Evolutionary conservation across 2,113 vertebrate species (phyloP).

Genomic region (Prinia subflava): DNA sequence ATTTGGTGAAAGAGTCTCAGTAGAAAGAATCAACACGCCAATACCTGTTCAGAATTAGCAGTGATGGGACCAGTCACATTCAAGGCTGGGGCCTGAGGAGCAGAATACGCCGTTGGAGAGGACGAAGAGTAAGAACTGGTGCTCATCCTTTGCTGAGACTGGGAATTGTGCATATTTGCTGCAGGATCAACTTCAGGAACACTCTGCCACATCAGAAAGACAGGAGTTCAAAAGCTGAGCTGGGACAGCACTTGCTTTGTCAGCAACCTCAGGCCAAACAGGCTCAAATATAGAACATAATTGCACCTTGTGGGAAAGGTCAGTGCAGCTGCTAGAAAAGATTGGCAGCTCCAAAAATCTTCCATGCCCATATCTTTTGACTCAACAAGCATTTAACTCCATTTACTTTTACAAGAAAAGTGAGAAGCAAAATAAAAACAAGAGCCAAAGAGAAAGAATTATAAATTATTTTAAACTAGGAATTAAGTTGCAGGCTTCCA

Average conservation of each 20-base stretch:
- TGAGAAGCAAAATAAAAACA: constrained; percentile 9
- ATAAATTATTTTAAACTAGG: not conserved
- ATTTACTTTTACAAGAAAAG: not conserved
- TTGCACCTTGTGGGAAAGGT: constrained; percentile 43
- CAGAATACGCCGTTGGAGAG: constrained; percentile 66
- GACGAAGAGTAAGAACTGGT: constrained; percentile 70
- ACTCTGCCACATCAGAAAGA: constrained; percentile 68
- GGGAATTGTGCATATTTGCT: constrained; percentile 76
- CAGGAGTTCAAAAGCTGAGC: not conserved
- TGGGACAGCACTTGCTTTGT: constrained; percentile 20
- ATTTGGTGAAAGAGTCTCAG: not conserved
- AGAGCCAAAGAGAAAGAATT: not conserved
- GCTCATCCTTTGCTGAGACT: constrained; percentile 73
- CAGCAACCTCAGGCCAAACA: constrained; percentile 36
- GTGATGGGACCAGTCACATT: constrained; percentile 85
- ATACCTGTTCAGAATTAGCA: constrained; percentile 93
- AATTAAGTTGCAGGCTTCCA: not conserved
- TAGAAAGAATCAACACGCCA: not conserved
- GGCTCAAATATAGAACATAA: constrained; percentile 16
- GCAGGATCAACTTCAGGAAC: constrained; percentile 90
- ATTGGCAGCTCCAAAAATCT: not conserved
- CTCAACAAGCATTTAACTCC: not conserved
- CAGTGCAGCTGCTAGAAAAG: not conserved
- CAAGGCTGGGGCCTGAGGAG: constrained; percentile 76
- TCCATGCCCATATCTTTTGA: not conserved